phyloP scores from a whole-genome alignment of 2,113 vertebrate genomes.

The Grammomys surdaster region DNA sequence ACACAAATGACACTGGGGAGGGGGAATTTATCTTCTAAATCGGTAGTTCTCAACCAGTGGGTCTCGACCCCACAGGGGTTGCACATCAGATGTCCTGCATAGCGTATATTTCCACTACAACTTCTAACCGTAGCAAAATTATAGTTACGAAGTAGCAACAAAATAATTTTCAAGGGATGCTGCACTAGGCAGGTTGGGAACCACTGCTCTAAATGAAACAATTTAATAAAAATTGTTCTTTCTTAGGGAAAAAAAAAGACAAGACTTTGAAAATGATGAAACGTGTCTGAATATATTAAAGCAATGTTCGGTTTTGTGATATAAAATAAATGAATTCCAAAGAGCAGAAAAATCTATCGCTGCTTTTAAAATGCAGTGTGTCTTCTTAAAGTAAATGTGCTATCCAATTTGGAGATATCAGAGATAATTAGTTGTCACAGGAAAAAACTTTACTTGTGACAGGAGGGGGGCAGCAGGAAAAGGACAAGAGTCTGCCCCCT shows the following conservation, averaged over 20 bases:
- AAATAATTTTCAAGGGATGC: neutral
- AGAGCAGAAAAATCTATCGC: neutral
- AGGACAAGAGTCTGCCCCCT: neutral
- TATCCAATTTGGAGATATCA: slow-evolving; percentile 40
- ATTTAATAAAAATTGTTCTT: neutral
- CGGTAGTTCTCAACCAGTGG: neutral
- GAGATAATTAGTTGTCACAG: slow-evolving; percentile 41
- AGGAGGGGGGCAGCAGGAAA: neutral
- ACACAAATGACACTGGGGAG: neutral
- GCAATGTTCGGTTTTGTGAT: neutral
- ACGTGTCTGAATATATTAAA: neutral
- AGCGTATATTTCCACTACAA: neutral
- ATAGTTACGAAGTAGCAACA: neutral
- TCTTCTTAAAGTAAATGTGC: slow-evolving; percentile 47
- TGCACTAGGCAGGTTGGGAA: neutral
- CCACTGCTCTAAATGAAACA: slow-evolving; percentile 3
- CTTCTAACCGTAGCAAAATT: neutral
- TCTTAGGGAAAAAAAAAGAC: neutral
- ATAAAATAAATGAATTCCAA: slow-evolving; percentile 36
- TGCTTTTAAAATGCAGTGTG: neutral
- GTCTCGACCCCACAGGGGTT: neutral
- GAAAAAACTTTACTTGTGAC: slow-evolving; percentile 17
- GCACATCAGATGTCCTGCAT: neutral
- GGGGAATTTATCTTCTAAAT: neutral
- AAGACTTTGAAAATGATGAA: slow-evolving; percentile 59